Percentiles rank a stretch among this genome's conserved stretches.
Conservation (phyloP, 2,888 invertebrate genomes). For the Hemithea aestivaria region DNA sequence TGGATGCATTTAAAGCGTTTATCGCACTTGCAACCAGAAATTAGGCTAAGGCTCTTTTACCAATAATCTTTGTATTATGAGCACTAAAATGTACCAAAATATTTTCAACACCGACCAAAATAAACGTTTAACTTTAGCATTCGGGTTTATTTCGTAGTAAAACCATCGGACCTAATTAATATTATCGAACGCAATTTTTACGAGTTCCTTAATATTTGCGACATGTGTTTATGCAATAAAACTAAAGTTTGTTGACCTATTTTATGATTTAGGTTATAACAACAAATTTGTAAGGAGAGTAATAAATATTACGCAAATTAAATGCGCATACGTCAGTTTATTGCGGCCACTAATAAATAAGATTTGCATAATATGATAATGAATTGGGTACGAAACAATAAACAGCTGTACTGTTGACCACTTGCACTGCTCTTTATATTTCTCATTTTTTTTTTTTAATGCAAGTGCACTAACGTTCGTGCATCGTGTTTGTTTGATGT, state of each 20-base stretch:
- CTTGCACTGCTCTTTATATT: neutral
- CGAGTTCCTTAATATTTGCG: conserved; percentile 24
- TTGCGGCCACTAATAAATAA: too few relatives aligned
- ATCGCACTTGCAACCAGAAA: conserved; percentile 29
- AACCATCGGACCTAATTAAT: conserved; percentile 24
- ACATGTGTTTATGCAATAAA: conserved; percentile 26
- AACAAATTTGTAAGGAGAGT: conserved; percentile 4
- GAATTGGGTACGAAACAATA: too few relatives aligned
- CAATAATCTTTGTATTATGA: conserved; percentile 48
- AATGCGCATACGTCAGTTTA: too few relatives aligned
- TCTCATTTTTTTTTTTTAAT: neutral
- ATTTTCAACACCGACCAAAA: conserved; percentile 39
- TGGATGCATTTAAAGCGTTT: conserved; percentile 13
- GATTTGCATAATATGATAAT: too few relatives aligned
- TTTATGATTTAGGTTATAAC: conserved; percentile 25
- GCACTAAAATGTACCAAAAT: conserved; percentile 50
- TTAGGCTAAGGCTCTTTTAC: conserved; percentile 49
- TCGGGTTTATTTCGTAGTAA: conserved; percentile 44
- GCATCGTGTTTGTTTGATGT: too few relatives aligned
- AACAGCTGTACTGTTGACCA: too few relatives aligned
- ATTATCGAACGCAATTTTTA: conserved; percentile 24
- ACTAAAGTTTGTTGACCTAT: conserved; percentile 26
- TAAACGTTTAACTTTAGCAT: conserved; percentile 45
- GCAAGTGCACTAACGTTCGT: too few relatives aligned
- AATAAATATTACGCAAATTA: neutral